phyloP scores from a whole-genome alignment of 2,888 invertebrate genomes.

The Hyppa rectilinea region DNA sequence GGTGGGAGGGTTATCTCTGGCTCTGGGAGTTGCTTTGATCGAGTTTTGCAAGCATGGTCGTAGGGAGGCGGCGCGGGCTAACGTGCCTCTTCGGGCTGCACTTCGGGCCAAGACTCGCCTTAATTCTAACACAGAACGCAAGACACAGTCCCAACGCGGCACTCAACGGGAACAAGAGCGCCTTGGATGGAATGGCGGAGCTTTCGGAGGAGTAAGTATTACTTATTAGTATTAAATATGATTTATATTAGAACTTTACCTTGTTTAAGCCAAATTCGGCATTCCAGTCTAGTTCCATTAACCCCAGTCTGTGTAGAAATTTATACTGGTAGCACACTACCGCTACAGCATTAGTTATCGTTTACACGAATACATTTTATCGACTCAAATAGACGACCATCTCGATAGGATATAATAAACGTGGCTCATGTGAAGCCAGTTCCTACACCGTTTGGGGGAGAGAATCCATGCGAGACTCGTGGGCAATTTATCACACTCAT shows the following conservation, averaged over 20 bases:
- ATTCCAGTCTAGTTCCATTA: background rate
- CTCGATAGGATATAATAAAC: background rate
- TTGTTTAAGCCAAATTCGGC: background rate
- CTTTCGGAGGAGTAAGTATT: slow-evolving; percentile 81
- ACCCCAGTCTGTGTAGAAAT: background rate
- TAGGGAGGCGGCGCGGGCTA: slow-evolving; percentile 93
- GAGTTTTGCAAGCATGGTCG: slow-evolving; percentile 98
- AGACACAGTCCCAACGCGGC: slow-evolving; percentile 70
- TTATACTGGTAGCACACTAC: background rate
- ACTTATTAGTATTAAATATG: background rate
- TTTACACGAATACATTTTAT: background rate
- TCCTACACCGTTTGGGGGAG: background rate
- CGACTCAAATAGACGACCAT: slow-evolving; percentile 1
- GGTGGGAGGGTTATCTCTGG: slow-evolving; percentile 97
- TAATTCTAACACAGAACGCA: slow-evolving; percentile 80
- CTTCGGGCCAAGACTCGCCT: slow-evolving; percentile 94
- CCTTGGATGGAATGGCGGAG: slow-evolving; percentile 84
- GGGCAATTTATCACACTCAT: background rate
- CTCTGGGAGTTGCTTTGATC: slow-evolving; percentile 96
- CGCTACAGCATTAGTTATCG: background rate
- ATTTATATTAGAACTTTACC: background rate
- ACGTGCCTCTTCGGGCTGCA: slow-evolving; percentile 95
- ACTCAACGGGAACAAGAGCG: slow-evolving; percentile 81
- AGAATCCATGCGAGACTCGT: background rate
- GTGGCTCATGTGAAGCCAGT: slow-evolving; percentile 1